These are phyloP conservation scores for Centropyge bicolor DNA, from an alignment of 2,797 vertebrate species.

Conservation along the genomic window DNA sequence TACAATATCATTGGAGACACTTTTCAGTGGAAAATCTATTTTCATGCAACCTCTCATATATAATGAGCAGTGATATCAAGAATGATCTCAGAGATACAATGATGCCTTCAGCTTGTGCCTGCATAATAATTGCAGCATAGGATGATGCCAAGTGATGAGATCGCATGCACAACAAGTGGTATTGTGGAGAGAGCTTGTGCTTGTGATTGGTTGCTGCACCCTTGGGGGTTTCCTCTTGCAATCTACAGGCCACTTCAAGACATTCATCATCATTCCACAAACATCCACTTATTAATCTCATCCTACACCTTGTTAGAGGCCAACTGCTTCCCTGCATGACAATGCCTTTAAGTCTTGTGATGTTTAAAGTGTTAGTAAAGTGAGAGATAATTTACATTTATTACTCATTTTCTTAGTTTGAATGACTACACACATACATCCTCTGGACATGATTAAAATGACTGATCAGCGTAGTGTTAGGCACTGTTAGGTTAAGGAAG, in stretches of 20 bases:
- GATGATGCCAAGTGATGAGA: constrained; percentile 20
- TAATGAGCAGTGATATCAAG: constrained; percentile 39
- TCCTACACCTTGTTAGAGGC: constrained; percentile 7
- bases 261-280: constrained; percentile 38
- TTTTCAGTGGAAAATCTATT: constrained; percentile 38
- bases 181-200: constrained; percentile 37
- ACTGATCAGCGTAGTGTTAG: no score
- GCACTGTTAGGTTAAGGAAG: no score
- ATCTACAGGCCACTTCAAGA: constrained; percentile 26
- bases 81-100: constrained; percentile 33
- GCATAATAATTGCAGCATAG: constrained; percentile 37
- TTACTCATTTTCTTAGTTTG: not conserved
- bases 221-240: constrained; percentile 17
- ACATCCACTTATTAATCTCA: constrained; percentile 30
- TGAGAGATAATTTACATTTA: not conserved
- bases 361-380: not conserved
- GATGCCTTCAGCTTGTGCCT: constrained; percentile 28
- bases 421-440: no score
- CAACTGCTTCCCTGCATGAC: constrained; percentile 7
- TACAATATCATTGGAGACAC: constrained; percentile 33
- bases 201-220: constrained; percentile 34
- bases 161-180: constrained; percentile 32
- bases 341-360: not conserved
- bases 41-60: constrained; percentile 39
- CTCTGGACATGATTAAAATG: no score